Evolutionary conservation across 64 coral and sea anemone genomes (phyloP), one percentile per base, ranked within the genome.

Genomic region (Stichodactyla helianthus): DNA sequence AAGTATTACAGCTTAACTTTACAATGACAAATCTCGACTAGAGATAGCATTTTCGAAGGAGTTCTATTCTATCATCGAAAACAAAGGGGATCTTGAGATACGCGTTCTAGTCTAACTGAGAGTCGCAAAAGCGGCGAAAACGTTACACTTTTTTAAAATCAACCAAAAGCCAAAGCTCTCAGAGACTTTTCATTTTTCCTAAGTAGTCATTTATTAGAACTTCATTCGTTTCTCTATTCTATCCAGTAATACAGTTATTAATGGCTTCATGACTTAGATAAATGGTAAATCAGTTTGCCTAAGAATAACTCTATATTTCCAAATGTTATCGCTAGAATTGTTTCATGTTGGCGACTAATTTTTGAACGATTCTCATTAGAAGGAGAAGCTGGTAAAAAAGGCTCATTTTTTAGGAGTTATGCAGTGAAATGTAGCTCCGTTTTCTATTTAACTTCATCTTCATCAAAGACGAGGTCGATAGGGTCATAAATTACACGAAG

Each of bases 201-300:
- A 81, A 81, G 78, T 81, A 81, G 51, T 54, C 78, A 81, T 81
- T 81, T 81, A 81, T 81, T 81, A 81, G 52, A 52, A 52, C 78
- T 52, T 13, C 26, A 28, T 81, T 18, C 78, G 78, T 51, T 81
- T 16, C 78, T 81, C 51, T 53, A 54, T 81, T 51, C 78, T 81
- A 81, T 81, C 78, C 19, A 54, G 78, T 50, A 81, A 20, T 81
- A 12, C 16, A 51, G 78, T 81, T 52, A 81, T 81, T 81, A 52
- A 52, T 81, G 78, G 26, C 78, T 74, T 74, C 68, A 74, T 5
- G 51, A 16, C 50, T 81, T 81, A 81, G 51, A 74, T 74, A 74
- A 27, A 31, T 13, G 12, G 25, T 27, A 74, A 81, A 81, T 81
- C 51, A 81, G 78, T 81, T 79, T n/a, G 62, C 22, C 62, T n/a